Conservation (phyloP, 2,797 vertebrate species). For the Girardinus metallicus region DNA sequence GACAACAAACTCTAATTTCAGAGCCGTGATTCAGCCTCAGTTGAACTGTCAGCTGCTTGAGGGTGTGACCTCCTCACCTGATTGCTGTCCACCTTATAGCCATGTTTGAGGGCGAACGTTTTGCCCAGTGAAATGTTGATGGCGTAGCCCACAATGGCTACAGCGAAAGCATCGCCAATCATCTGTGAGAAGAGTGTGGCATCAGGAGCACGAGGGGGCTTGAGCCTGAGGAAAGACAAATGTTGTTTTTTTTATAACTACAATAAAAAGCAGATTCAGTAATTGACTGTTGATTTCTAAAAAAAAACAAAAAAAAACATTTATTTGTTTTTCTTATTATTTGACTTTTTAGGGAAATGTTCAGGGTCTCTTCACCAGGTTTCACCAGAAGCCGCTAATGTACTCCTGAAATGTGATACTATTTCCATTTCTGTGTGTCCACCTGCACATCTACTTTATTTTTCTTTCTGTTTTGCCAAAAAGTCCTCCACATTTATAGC, state of each 20-base stretch:
- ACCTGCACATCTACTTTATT: neutral
- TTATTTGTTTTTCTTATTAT: neutral
- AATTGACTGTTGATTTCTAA: neutral
- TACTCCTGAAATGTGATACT: neutral
- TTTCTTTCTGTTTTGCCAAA: slow-evolving; percentile 10
- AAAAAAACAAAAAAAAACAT: neutral
- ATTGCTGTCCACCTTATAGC: slow-evolving; percentile 95
- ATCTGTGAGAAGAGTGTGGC: slow-evolving; percentile 76
- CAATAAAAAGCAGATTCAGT: neutral
- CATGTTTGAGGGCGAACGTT: slow-evolving; percentile 91
- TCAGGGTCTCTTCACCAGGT: slow-evolving; percentile 4
- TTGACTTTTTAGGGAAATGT: neutral
- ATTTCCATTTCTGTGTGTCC: neutral
- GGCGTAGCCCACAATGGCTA: slow-evolving; percentile 91
- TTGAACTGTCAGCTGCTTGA: slow-evolving; percentile 14
- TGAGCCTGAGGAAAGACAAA: slow-evolving; percentile 75
- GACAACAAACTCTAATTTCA: slow-evolving; percentile 30
- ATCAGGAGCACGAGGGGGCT: slow-evolving; percentile 80
- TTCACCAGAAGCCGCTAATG: slow-evolving; percentile 10
- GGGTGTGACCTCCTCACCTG: slow-evolving; percentile 77
- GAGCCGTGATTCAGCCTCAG: slow-evolving; percentile 17
- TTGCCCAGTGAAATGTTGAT: slow-evolving; percentile 94
- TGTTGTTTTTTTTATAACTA: neutral
- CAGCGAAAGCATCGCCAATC: slow-evolving; percentile 87
- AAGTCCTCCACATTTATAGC: neutral